These are phyloP conservation scores for Metopia argyrocephala DNA, from an alignment of 2,888 invertebrate species.

Conservation along the genomic window DNA sequence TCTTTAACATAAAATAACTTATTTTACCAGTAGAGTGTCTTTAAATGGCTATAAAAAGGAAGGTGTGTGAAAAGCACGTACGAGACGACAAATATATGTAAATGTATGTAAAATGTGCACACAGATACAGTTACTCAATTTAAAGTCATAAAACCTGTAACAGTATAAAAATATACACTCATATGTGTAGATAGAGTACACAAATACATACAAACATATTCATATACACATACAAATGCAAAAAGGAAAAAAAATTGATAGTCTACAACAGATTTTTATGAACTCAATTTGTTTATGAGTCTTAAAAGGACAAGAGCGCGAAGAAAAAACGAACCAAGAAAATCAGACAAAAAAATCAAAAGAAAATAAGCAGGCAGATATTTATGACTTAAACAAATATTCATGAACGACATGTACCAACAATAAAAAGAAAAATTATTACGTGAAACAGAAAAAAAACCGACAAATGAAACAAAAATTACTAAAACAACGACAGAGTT, in stretches of 20 bases:
- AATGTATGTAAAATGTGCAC: not conserved
- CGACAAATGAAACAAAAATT: not conserved
- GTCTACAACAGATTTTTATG: constrained; percentile 62
- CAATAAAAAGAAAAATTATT: constrained; percentile 7
- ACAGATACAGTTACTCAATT: not conserved
- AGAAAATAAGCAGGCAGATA: constrained; percentile 25
- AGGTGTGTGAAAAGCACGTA: constrained; percentile 51
- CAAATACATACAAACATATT: not conserved
- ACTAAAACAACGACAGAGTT: too few relatives aligned
- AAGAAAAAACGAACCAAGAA: constrained; percentile 7
- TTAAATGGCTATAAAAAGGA: not conserved
- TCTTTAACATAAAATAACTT: not conserved
- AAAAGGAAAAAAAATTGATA: constrained; percentile 23
- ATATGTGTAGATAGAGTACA: not conserved
- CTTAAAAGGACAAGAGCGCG: constrained; percentile 35
- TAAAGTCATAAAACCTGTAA: constrained; percentile 37
- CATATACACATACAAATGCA: not conserved
- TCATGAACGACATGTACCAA: constrained; percentile 14
- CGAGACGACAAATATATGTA: constrained; percentile 34
- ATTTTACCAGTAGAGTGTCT: not conserved
- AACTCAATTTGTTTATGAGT: constrained; percentile 66
- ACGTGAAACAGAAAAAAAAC: not conserved
- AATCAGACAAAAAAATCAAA: not conserved
- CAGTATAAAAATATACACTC: constrained; percentile 9
- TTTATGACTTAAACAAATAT: constrained; percentile 37